phyloP scores from a whole-genome alignment of 1,140 invertebrate species.

The Ostrea denselamellosa region DNA sequence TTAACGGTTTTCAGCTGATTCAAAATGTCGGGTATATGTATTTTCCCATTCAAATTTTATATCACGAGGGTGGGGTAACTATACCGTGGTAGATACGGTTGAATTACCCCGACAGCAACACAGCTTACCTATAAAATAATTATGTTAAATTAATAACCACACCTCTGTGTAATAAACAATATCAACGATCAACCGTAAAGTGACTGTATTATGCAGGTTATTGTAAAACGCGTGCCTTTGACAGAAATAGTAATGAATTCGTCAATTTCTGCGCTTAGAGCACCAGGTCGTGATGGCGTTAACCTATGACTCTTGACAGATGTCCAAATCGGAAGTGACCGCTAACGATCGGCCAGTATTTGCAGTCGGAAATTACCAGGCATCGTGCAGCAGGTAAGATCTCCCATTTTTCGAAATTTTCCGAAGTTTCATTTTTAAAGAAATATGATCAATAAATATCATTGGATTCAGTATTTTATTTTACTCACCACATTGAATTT shows the following conservation, averaged over 20 bases:
- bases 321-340: not conserved
- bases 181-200: not conserved
- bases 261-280: not conserved
- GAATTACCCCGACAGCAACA: too few species aligned
- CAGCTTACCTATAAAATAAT: too few species aligned
- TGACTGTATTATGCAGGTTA: not conserved
- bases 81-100: too few species aligned
- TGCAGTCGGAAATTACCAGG: slow-evolving; percentile 10
- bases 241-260: slow-evolving; percentile 26
- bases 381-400: slow-evolving; percentile 18
- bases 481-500: too few species aligned
- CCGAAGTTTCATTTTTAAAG: not conserved
- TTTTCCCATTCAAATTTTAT: too few species aligned
- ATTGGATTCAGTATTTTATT: too few species aligned
- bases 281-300: not conserved
- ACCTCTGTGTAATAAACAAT: not conserved
- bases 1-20: too few species aligned
- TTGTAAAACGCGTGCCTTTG: not conserved
- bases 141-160: not conserved
- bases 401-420: not conserved
- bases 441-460: not conserved
- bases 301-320: slow-evolving; percentile 29
- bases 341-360: not conserved
- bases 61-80: too few species aligned
- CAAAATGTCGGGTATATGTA: too few species aligned